Conservation (phyloP, 2,797 vertebrate species). For the Phyllotis vaccarum region DNA sequence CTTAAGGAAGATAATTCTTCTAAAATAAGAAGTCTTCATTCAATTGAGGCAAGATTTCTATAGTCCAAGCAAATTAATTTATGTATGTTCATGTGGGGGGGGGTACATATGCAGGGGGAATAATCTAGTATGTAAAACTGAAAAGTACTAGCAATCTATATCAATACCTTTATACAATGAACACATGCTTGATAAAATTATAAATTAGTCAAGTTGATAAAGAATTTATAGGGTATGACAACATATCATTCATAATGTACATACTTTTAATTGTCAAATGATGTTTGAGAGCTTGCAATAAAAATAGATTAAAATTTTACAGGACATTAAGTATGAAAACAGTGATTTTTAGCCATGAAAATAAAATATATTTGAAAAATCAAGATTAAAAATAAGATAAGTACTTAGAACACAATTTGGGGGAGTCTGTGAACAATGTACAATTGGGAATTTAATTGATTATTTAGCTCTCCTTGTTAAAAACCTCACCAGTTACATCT, state of each 20-base stretch:
- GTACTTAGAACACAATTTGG: slow-evolving; percentile 43
- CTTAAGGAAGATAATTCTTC: background rate
- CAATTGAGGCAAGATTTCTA: background rate
- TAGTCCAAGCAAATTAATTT: background rate
- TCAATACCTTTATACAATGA: slow-evolving; percentile 22
- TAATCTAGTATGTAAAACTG: background rate
- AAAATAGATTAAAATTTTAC: background rate
- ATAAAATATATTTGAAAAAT: slow-evolving; percentile 43
- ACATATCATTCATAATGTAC: slow-evolving; percentile 28
- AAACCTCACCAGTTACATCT: slow-evolving; percentile 24
- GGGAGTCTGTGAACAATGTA: background rate
- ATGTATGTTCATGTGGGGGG: background rate
- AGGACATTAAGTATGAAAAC: slow-evolving; percentile 34
- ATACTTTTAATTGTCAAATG: slow-evolving; percentile 33
- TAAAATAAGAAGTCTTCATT: background rate
- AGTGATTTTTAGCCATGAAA: background rate
- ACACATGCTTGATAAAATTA: slow-evolving; percentile 35
- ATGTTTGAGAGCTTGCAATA: slow-evolving; percentile 5
- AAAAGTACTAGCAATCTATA: background rate
- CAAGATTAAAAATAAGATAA: slow-evolving; percentile 38
- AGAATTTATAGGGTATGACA: slow-evolving; percentile 10
- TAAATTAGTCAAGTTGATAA: slow-evolving; percentile 26
- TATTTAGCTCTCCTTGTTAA: slow-evolving; percentile 37
- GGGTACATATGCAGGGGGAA: background rate
- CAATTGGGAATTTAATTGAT: slow-evolving; percentile 13